Percentiles rank a stretch among this genome's conserved stretches.
phyloP scores from a whole-genome alignment of 2,113 vertebrate genomes.

The Sakesphorus luctuosus region DNA sequence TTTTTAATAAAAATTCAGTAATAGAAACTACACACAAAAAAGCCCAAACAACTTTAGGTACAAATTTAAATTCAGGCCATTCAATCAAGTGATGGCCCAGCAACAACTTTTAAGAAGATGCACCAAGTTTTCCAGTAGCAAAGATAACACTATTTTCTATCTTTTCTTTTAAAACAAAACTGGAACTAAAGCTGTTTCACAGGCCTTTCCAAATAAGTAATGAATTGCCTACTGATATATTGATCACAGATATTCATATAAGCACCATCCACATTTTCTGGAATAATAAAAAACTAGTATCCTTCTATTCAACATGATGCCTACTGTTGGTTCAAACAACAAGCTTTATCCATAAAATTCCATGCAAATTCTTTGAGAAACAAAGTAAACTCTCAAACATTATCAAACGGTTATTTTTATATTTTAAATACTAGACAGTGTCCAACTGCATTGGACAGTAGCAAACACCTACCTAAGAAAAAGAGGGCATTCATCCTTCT shows the following conservation, averaged over 20 bases:
- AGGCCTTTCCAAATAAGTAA: neutral
- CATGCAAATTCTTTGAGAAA: neutral
- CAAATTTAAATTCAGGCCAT: neutral
- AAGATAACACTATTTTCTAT: neutral
- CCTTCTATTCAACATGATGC: neutral
- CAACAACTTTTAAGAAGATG: neutral
- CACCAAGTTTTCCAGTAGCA: neutral
- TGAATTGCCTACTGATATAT: neutral
- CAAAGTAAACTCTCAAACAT: neutral
- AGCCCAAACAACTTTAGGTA: accelerated
- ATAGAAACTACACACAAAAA: neutral
- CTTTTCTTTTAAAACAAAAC: neutral
- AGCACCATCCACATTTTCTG: neutral
- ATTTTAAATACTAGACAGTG: neutral
- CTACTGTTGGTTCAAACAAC: neutral
- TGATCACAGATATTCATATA: neutral
- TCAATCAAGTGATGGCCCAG: neutral
- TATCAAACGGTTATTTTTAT: neutral
- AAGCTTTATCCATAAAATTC: neutral
- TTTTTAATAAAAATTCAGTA: neutral
- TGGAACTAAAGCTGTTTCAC: neutral
- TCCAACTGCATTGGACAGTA: neutral
- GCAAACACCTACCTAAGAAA: neutral
- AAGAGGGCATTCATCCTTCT: neutral
- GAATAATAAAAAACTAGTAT: neutral